Base-by-base conservation (phyloP, 2,888 invertebrate species). In the Dynastes tityus region DNA sequence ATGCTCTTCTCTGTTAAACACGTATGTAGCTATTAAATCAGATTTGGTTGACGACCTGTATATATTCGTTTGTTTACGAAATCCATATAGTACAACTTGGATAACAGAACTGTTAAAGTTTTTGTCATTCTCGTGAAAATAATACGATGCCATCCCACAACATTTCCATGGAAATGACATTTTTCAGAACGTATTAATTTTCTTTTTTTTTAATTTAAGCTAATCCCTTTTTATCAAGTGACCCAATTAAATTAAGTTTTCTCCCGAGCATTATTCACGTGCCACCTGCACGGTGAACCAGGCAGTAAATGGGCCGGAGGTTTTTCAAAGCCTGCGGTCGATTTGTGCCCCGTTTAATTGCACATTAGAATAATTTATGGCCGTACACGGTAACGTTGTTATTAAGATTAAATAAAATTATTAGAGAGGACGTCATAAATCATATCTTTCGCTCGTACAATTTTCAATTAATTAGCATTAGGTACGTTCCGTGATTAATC, bases 361-460 rank as follows among this genome's bases (percentile, higher is more conserved):
- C 67, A 55, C 65, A 76, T 76, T 76, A 53, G 76, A 76, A 76
- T 76, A 76, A 76, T 65, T 76, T 76, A 76, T 67, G 76, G 45
- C 58, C 37, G 37, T 37, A 67, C 65, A 55, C 75, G 64, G 65
- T 67, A 76, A 58, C 76, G 76, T 76, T 76, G 55, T 76, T 76
- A 76, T 76, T 76, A 76, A 76, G 76, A 67, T 65, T 65, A 76
- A 76, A 76, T 76, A 76, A 76, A 76, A 76, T 76, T 76, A 67
- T 65, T 67, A 76, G 51, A 55, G 67, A 55, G 76, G 67, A 55
- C 76, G 76, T n/a, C 55, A 51, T 76, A 76, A 76, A 76, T 76
- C 76, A 76, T 67, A 29, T 63, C 49, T 75, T 65, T 76, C 53
- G 29, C 22, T 67, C 13, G 53, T 53, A 58, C 67, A 55, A 55